Evolutionary conservation across 2,888 invertebrate species (phyloP), one percentile per base, ranked within the genome.

Genomic region (Prosopocoilus inquinatus): DNA sequence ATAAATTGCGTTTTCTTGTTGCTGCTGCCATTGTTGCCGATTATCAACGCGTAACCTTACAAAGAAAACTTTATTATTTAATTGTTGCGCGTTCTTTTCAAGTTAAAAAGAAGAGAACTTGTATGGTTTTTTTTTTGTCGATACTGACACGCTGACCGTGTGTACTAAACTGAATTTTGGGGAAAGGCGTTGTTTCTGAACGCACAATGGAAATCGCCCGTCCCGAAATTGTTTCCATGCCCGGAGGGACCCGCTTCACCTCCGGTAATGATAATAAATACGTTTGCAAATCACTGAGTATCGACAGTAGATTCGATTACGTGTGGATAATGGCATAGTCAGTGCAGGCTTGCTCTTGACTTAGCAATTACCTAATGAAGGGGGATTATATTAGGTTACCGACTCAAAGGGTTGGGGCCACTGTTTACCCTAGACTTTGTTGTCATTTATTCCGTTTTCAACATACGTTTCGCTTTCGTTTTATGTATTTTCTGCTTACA

Each of bases 341-440:
- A 45, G 41, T 43, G 43, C 48, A 20, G 57, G 58, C 57, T 51
- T 65, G 66, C 73, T 74, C 73, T 73, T 73, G 71, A 74, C 74
- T 74, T 73, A 66, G 69, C 75, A 74, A 74, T 75, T 74, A 74
- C 66, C 62, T 73, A 73, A 72, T 73, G 72, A 73, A 69, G 70
- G 71, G 71, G 67, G 67, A 65, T 69, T 71, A 60, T 72, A 72
- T 70, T 71, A 68, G 67, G 68, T 73, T 71, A 49, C 55, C 46
- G 50, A 41, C 54, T 52, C 46, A 59, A 66, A 67, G 65, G 65
- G 63, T 62, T 64, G 56, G 41, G 36, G 51, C 57, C 50, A 36
- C 52, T 61, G 54, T 57, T 57, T 60, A 47, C 55, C 51, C 45
- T 60, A 50, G 48, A 49, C 56, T 39, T 48, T 51, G 49, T 48